A percentile compares a stretch with the other conserved stretches of the same genome.
Conservation (phyloP, 2,113 vertebrate genomes). For the Excalfactoria chinensis region DNA sequence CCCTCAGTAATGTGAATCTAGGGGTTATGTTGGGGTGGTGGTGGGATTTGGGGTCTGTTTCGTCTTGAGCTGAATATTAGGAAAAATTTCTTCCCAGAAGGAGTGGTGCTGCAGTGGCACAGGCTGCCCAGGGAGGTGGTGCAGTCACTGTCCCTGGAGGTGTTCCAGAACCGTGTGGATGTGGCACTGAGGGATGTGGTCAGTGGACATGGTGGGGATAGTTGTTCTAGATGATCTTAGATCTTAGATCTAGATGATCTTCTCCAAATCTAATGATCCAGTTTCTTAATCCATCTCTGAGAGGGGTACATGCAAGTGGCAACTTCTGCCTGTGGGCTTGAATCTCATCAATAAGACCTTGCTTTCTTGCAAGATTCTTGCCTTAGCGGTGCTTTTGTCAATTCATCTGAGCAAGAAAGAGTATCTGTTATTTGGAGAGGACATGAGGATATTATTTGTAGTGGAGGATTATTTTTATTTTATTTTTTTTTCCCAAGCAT, state of each 20-base stretch:
- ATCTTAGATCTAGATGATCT: too few relatives aligned
- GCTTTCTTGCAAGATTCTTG: not conserved
- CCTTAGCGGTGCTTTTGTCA: not conserved
- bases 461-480: conserved; percentile 3
- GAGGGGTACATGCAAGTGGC: rapidly evolving
- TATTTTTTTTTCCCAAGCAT: not conserved
- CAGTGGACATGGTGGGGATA: too few relatives aligned
- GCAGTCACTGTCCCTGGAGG: too few relatives aligned
- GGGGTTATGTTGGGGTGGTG: not conserved
- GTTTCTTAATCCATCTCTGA: not conserved
- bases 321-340: not conserved
- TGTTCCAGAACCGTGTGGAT: too few relatives aligned
- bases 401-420: not conserved
- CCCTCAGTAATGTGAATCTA: not conserved
- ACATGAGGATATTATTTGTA: not conserved
- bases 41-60: not conserved
- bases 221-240: too few relatives aligned
- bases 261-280: not conserved
- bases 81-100: too few relatives aligned
- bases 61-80: too few relatives aligned
- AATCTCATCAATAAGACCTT: not conserved
- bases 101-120: too few relatives aligned
- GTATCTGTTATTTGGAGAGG: not conserved
- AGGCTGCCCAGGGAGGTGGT: too few relatives aligned
- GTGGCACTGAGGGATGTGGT: too few relatives aligned